These are phyloP conservation scores for Crotophaga sulcirostris DNA, from an alignment of 2,113 vertebrate genomes.

Conservation along the genomic window DNA sequence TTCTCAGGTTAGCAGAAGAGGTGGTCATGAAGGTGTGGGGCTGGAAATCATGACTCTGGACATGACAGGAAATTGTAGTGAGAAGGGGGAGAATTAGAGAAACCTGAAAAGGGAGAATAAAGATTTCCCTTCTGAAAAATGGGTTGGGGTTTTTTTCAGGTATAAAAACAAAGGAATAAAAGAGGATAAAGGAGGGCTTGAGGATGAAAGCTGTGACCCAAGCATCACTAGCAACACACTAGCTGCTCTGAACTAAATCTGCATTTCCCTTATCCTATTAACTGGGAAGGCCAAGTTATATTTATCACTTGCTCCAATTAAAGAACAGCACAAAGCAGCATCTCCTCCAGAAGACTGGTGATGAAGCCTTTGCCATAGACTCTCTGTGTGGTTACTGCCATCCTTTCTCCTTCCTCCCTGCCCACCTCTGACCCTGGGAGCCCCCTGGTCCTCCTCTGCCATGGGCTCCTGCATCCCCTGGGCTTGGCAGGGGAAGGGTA, in stretches of 20 bases:
- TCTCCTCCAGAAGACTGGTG: not conserved
- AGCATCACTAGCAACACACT: not conserved
- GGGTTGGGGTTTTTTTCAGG: fast-evolving
- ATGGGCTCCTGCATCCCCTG: fast-evolving
- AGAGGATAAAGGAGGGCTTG: not conserved
- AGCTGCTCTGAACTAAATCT: slow-evolving; percentile 22
- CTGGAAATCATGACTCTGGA: not conserved
- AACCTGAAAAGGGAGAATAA: not conserved
- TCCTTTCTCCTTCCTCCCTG: not conserved
- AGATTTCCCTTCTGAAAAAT: not conserved
- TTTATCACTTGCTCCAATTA: not conserved
- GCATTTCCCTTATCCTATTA: slow-evolving; percentile 55
- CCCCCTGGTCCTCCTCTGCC: not conserved
- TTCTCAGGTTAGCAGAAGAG: not conserved
- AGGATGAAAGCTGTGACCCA: not conserved
- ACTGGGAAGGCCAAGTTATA: not conserved
- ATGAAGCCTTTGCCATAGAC: not conserved
- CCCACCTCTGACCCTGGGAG: fast-evolving
- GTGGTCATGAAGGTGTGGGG: too few species aligned
- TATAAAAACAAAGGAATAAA: not conserved
- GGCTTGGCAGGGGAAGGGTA: not conserved
- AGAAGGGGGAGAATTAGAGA: not conserved
- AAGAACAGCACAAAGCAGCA: not conserved
- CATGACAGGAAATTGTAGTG: not conserved
- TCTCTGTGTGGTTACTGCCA: fast-evolving